These are phyloP conservation scores for Dryobota labecula DNA, from an alignment of 2,888 invertebrate species.

Conservation along the genomic window DNA sequence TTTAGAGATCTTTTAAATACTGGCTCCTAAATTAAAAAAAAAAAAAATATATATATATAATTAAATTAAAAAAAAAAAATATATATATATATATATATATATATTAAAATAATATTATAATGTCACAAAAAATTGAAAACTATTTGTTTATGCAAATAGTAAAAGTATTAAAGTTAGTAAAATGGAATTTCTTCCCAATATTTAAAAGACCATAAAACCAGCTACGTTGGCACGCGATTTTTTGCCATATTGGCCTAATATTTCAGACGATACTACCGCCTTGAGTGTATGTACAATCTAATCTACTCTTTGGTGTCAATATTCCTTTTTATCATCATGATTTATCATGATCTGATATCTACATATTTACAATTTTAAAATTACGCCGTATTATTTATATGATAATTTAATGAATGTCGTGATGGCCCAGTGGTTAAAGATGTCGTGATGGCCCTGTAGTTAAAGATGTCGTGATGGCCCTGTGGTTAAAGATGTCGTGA, in stretches of 20 bases:
- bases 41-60: too few relatives aligned
- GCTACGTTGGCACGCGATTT: conserved; percentile 24
- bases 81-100: too few relatives aligned
- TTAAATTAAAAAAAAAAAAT: too few relatives aligned
- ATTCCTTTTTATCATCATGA: conserved; percentile 69
- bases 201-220: conserved; percentile 20
- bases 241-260: conserved; percentile 23
- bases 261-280: conserved; percentile 17
- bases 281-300: conserved; percentile 55
- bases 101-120: too few relatives aligned
- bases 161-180: neutral
- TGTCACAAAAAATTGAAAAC: too few relatives aligned
- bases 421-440: too few relatives aligned
- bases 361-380: conserved; percentile 50
- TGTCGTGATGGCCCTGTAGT: too few relatives aligned
- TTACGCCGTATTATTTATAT: neutral
- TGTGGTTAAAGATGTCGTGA: too few relatives aligned
- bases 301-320: conserved; percentile 79
- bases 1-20: conserved; percentile 17
- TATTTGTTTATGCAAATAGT: neutral
- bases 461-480: too few relatives aligned
- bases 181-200: neutral
- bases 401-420: neutral
- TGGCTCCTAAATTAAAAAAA: too few relatives aligned
- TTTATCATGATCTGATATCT: conserved; percentile 59